Conservation (phyloP, 2,113 vertebrate species). For the Falco punctatus region DNA sequence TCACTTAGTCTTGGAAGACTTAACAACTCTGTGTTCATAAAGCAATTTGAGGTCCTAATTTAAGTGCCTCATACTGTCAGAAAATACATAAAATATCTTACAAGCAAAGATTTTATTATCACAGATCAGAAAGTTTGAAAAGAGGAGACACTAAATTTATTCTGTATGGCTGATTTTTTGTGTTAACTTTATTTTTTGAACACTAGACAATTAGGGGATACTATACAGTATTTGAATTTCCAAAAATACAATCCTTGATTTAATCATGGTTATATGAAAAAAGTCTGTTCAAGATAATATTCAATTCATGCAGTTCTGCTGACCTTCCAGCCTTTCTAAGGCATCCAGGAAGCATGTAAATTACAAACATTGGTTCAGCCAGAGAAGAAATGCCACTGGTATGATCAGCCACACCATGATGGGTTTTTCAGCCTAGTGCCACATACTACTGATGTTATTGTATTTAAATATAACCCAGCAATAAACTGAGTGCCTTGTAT, state of each 20-base stretch:
- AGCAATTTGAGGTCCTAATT: neutral
- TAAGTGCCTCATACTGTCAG: neutral
- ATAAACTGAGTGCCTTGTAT: neutral
- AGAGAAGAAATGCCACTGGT: neutral
- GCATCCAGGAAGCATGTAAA: neutral
- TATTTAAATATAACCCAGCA: slow-evolving; percentile 28
- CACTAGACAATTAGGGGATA: neutral
- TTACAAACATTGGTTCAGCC: neutral
- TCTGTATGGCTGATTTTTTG: neutral
- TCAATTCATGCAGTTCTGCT: neutral
- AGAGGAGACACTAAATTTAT: neutral
- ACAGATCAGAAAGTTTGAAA: neutral
- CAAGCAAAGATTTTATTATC: neutral
- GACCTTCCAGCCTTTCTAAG: neutral
- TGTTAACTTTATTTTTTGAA: neutral
- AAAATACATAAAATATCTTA: neutral
- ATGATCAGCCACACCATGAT: neutral
- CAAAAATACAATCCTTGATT: neutral
- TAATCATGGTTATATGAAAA: neutral
- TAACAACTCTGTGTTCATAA: neutral
- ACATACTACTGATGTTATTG: neutral
- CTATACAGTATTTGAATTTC: neutral
- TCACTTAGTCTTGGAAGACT: neutral
- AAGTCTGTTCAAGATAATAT: neutral
- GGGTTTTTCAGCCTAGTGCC: neutral